phyloP scores from a whole-genome alignment of 2,113 vertebrate genomes.

The Perccottus glenii region DNA sequence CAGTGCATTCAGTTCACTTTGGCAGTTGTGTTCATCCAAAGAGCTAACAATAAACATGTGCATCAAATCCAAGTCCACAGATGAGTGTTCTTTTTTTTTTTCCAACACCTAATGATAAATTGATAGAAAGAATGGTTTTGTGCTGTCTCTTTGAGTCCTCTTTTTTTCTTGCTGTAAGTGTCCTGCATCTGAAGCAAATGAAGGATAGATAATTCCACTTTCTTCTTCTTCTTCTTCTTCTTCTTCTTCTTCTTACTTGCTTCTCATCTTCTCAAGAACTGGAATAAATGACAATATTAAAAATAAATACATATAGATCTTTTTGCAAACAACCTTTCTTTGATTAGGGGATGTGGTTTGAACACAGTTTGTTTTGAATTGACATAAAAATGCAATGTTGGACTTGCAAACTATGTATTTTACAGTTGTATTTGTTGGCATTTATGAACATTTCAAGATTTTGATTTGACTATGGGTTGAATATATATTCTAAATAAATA shows the following conservation, averaged over 20 bases:
- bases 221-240: conserved; percentile 28
- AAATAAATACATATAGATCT: too few relatives aligned
- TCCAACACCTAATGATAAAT: conserved; percentile 68
- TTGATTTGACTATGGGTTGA: too few relatives aligned
- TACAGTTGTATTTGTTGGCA: too few relatives aligned
- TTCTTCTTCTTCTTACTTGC: conserved; percentile 6
- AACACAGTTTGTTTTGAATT: too few relatives aligned
- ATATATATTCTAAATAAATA: too few relatives aligned
- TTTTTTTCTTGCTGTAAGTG: conserved; percentile 69
- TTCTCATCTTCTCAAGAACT: conserved; percentile 91
- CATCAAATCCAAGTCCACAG: conserved; percentile 58
- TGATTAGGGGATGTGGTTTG: too few relatives aligned
- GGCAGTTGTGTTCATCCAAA: conserved; percentile 34
- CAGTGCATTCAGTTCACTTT: conserved; percentile 65
- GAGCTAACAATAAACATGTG: conserved; percentile 58
- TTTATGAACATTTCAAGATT: too few relatives aligned
- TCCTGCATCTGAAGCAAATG: conserved; percentile 54
- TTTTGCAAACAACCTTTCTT: too few relatives aligned
- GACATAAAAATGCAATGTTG: too few relatives aligned
- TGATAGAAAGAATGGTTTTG: conserved; percentile 70
- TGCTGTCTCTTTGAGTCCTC: conserved; percentile 62
- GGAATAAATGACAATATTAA: conserved; percentile 41
- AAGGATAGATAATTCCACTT: conserved; percentile 2
- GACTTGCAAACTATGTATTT: too few relatives aligned
- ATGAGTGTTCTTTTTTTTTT: conserved; percentile 37